Percentiles rank a stretch among this genome's conserved stretches.
phyloP scores from a whole-genome alignment of 2,888 invertebrate species.

The Smittia sp. region DNA sequence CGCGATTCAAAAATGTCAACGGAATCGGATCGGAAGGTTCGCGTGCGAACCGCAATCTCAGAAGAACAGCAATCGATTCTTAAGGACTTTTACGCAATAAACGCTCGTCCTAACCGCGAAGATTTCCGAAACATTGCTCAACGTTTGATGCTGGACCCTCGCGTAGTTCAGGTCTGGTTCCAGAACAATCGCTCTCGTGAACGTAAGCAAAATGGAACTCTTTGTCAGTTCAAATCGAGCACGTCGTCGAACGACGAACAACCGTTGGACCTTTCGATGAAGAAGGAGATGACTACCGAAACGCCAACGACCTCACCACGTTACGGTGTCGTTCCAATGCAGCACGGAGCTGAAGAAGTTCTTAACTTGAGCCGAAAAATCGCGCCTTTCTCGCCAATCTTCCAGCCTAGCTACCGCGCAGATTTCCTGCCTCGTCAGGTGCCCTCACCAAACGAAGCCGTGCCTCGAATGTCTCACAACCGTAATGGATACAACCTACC shows the following conservation, averaged over 20 bases:
- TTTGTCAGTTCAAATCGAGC: constrained; percentile 47
- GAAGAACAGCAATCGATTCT: constrained; percentile 90
- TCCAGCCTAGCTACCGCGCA: constrained; percentile 50
- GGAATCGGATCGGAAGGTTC: constrained; percentile 73
- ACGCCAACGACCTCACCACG: constrained; percentile 64
- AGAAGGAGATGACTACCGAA: constrained; percentile 62
- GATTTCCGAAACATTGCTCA: constrained; percentile 89
- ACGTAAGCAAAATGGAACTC: constrained; percentile 61
- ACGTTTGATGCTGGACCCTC: constrained; percentile 67
- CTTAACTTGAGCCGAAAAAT: constrained; percentile 75
- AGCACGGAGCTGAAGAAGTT: constrained; percentile 63
- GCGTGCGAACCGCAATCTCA: constrained; percentile 89
- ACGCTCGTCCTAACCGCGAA: constrained; percentile 91
- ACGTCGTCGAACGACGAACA: constrained; percentile 59
- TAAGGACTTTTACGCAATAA: constrained; percentile 83
- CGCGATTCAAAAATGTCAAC: constrained; percentile 58
- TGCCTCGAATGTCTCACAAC: constrained; percentile 46
- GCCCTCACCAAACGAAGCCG: constrained; percentile 46
- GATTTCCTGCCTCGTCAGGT: constrained; percentile 45
- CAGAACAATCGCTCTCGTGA: constrained; percentile 92
- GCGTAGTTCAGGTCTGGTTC: constrained; percentile 93
- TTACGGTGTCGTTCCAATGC: constrained; percentile 60
- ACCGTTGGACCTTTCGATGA: constrained; percentile 87
- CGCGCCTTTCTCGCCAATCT: constrained; percentile 62
- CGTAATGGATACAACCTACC: constrained; percentile 55